Conservation (phyloP, 2,797 vertebrate species). For the Mus caroli region DNA sequence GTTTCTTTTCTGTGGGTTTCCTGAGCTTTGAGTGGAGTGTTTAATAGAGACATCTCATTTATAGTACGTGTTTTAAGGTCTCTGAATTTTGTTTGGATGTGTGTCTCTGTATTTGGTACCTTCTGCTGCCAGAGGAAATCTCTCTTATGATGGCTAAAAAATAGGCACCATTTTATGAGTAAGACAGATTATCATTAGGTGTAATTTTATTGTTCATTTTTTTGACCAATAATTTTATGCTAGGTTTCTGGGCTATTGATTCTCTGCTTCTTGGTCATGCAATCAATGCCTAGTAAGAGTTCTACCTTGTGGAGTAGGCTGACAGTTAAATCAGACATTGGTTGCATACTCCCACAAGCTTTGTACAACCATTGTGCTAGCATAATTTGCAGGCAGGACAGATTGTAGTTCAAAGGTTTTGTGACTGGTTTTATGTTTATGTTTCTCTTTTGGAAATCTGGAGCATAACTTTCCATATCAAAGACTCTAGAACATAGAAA, state of each 20-base stretch:
- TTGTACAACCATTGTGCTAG: not conserved
- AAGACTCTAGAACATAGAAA: no score
- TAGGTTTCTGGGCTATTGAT: not conserved
- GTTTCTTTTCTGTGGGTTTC: not conserved
- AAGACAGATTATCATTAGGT: not conserved
- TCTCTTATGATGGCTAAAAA: no score
- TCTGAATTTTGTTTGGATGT: no score
- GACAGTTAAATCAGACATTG: not conserved
- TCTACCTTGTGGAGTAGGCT: not conserved
- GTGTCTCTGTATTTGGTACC: no score
- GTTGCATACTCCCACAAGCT: not conserved
- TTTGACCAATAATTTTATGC: not conserved
- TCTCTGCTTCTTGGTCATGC: not conserved
- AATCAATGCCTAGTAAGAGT: not conserved
- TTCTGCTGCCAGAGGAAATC: no score
- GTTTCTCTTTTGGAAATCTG: no score
- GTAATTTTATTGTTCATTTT: not conserved
- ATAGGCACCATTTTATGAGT: not conserved
- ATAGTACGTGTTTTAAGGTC: not conserved
- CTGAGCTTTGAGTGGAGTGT: not conserved
- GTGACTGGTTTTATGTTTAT: no score
- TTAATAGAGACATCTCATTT: not conserved
- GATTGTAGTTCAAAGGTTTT: not conserved
- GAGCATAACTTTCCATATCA: no score
- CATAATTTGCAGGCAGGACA: not conserved